Conservation (phyloP, 2,797 vertebrate species). For the Ctenopoma multispine region DNA sequence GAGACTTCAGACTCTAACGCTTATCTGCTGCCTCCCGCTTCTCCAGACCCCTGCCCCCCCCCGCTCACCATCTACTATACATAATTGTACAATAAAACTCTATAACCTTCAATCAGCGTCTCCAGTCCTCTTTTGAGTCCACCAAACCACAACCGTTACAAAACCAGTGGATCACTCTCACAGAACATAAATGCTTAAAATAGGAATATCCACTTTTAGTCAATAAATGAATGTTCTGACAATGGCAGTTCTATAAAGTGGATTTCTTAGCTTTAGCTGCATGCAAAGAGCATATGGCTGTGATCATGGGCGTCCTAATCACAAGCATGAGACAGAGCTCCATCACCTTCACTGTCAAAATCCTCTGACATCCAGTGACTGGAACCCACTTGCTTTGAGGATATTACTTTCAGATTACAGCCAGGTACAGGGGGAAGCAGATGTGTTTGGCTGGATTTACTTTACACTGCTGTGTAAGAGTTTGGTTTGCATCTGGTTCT, state of each 20-base stretch:
- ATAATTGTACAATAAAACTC: too few relatives aligned
- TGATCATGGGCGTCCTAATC: constrained; percentile 43
- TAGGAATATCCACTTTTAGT: not conserved
- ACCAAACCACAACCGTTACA: too few relatives aligned
- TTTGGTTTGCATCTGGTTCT: not conserved
- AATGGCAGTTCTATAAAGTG: constrained; percentile 31
- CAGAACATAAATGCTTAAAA: too few relatives aligned
- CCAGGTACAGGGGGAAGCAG: not conserved
- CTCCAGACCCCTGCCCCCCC: too few relatives aligned
- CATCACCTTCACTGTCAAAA: constrained; percentile 41
- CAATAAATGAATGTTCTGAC: not conserved
- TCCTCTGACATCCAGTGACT: constrained; percentile 19
- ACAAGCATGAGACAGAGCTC: constrained; percentile 15
- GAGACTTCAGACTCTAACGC: too few relatives aligned
- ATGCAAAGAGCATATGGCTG: constrained; percentile 23
- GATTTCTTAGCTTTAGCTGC: constrained; percentile 22
- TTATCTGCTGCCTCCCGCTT: too few relatives aligned
- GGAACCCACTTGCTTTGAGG: not conserved
- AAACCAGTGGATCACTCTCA: too few relatives aligned
- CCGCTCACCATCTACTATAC: too few relatives aligned
- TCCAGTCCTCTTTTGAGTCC: too few relatives aligned
- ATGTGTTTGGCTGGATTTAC: not conserved
- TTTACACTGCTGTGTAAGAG: not conserved
- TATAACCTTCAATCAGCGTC: too few relatives aligned
- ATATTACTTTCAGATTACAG: constrained; percentile 18